These are phyloP conservation scores for Gryllus bimaculatus DNA, from an alignment of 1,140 invertebrate species.

Conservation along the genomic window DNA sequence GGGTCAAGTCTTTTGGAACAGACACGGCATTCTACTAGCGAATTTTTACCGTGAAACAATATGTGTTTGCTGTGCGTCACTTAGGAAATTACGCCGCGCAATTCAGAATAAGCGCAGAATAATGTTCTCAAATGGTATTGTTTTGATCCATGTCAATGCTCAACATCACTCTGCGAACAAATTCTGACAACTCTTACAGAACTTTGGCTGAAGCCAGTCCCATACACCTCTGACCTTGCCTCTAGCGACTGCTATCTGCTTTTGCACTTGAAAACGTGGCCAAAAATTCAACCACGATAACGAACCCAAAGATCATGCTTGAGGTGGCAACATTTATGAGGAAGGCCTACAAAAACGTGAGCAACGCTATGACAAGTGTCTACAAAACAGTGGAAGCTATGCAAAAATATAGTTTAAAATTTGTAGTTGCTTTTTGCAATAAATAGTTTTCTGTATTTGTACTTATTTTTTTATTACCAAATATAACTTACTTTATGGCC, in stretches of 20 bases:
- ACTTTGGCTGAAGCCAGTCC: slow-evolving; percentile 22
- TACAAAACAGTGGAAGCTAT: neutral
- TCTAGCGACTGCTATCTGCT: slow-evolving; percentile 19
- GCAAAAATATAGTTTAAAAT: neutral
- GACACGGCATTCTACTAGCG: slow-evolving; percentile 7
- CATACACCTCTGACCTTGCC: slow-evolving; percentile 30
- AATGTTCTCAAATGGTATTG: slow-evolving; percentile 10
- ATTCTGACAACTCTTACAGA: neutral
- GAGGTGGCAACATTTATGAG: slow-evolving; percentile 6
- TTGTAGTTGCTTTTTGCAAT: slow-evolving; percentile 1
- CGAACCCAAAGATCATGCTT: neutral
- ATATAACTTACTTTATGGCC: too few relatives aligned
- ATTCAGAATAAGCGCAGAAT: slow-evolving; percentile 17
- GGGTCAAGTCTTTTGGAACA: slow-evolving; percentile 10
- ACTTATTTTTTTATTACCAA: too few relatives aligned
- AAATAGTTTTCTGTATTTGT: too few relatives aligned
- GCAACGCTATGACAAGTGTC: slow-evolving; percentile 1
- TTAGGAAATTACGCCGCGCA: slow-evolving; percentile 11
- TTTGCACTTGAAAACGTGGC: neutral
- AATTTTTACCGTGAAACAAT: slow-evolving; percentile 14
- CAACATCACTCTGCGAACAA: slow-evolving; percentile 4
- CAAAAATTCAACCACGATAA: too few relatives aligned
- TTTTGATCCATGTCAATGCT: slow-evolving; percentile 18
- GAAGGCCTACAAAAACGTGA: neutral
- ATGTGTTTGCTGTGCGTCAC: slow-evolving; percentile 7